Evolutionary conservation across 2,113 vertebrate species (phyloP), one percentile per base, ranked within the genome.

Genomic region (Mesembrinibis cayennensis): DNA sequence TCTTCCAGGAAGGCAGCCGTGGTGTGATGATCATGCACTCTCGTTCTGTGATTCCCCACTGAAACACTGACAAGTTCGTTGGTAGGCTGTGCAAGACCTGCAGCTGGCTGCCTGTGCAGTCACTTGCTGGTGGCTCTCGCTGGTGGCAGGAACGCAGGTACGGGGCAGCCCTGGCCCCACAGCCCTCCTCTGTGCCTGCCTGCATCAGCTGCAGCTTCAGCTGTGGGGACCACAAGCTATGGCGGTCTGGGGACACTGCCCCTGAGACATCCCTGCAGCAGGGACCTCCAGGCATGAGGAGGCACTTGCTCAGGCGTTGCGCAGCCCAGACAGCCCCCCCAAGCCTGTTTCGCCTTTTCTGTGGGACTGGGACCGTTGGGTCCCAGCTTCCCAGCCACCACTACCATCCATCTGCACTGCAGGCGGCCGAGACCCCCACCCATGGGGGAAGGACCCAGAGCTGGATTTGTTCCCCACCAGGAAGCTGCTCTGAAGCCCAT

Each of bases 41-140:
- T 69, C 1, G 8, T 38, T 79, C 79, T 81, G 69, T 58, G 58
- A 45, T 62, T 85, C 63, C 69, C 74, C 83, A 26, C 42, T 36
- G 45, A 80, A 90, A 66, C 14, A 3, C 36, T 7, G 76, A 32
- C 55, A 36, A 21, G 50, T 10, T 42, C 1, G 1, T 23, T 25
- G 45, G 32, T n/a, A 32, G 86, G 40, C 56, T 90, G 34, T 70
- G 52, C 21, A 6, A 61, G 56, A 76, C 42, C 66, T 62, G 72
- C 22, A 56, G 50, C 53, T 25, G 49, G 27, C 18, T 70, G 81
- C 66, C 53, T 32, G 72, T 79, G 21, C 72, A 32, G 21, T 32
- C 49, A 38, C 49, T 78, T 1, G 1, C 58, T 50, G 50, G 8
- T 0, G 1, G n/a, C 47, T 27, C 13, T n/a, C 12, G 0, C 50